A percentile compares a stretch with the other conserved stretches of the same genome.
phyloP scores from a whole-genome alignment of 1,140 invertebrate species.

The Ceratina australensis region DNA sequence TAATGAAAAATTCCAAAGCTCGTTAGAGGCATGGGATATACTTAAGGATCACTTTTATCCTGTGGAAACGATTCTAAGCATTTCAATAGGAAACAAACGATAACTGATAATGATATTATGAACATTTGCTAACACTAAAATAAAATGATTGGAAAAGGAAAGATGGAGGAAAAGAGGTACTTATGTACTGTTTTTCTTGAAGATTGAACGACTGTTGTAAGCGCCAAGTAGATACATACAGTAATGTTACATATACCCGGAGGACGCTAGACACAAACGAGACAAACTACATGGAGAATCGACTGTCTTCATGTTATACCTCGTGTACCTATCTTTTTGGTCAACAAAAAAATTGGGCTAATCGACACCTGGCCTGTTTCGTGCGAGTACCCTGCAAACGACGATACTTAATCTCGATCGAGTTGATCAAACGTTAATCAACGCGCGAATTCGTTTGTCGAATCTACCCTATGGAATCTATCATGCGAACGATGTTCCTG shows the following conservation, averaged over 20 bases:
- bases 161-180: neutral
- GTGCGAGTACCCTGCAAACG: slow-evolving; percentile 11
- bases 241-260: neutral
- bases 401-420: neutral
- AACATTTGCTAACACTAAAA: no score
- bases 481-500: slow-evolving; percentile 12
- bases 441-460: slow-evolving; percentile 29
- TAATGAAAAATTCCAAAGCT: neutral
- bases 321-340: neutral
- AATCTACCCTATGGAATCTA: neutral
- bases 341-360: neutral
- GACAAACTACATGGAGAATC: neutral
- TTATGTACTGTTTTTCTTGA: no score
- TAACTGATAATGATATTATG: neutral
- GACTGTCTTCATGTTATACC: neutral
- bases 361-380: neutral
- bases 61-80: no score
- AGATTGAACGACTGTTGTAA: no score
- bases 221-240: neutral
- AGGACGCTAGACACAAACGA: neutral
- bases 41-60: neutral
- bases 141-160: neutral
- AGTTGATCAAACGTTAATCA: slow-evolving; percentile 38
- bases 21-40: neutral
- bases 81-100: neutral